Base-by-base conservation (phyloP, 2,888 invertebrate species). In the Hemaris fuciformis region DNA sequence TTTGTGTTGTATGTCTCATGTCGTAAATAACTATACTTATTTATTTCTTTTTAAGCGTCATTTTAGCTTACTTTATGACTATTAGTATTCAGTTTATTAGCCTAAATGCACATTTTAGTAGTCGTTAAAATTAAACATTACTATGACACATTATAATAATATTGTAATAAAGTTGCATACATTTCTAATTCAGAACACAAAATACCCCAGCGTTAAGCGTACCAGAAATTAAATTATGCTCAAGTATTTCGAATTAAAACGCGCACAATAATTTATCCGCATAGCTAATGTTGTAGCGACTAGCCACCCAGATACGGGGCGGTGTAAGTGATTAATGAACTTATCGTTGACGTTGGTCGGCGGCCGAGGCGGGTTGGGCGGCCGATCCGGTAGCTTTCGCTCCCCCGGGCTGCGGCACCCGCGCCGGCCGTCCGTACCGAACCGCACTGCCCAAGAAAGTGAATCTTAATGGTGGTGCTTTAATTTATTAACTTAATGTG, bases 271-370 rank as follows among this genome's bases (percentile, higher is more conserved):
- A 59, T 43, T 25, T 59, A 53, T 53, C 25, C 27, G 18, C 42
- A 3, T 31, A 20, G 34, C 41, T 20, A 43, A 61, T 61, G 57
- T 43, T 42, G 43, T 43, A 56, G 27, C 63, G 67, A 62, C 69
- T 66, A 75, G 57, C 66, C 45, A 57, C 22, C 42, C 23, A 59
- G 53, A 53, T 38, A 42, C 43, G 3, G 41, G n/a, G 64, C 67
- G 66, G 68, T 74, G 68, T 67, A 75, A 80, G 78, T 84, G 82
- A 85, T 85, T 84, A 87, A 86, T 85, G 83, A 79, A 81, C 75
- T 79, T 80, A 86, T 86, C 85, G 71, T 71, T 69, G 68, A 68
- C 76, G 78, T 71, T 78, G 67, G 85, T 84, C 83, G 18, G 73
- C 42, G 61, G 48, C 31, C 8, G 27, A 6, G 53, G 15, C 22